Conservation (phyloP, 2,797 vertebrate species). For the Myotis vivesi region DNA sequence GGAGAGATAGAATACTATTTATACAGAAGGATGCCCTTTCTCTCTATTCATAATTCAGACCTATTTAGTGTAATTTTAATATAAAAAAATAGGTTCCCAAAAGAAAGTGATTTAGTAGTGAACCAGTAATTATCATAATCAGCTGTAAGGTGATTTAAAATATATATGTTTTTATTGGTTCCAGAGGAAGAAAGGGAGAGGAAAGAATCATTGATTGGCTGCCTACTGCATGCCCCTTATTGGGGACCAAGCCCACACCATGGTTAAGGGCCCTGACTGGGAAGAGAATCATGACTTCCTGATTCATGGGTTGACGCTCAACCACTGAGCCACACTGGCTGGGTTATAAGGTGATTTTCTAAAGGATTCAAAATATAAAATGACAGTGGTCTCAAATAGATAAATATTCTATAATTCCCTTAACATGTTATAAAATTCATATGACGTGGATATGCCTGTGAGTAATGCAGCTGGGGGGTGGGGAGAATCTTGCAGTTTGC, state of each 20-base stretch:
- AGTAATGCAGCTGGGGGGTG: background rate
- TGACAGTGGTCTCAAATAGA: background rate
- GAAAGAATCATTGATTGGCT: too few relatives aligned
- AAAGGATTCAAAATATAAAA: background rate
- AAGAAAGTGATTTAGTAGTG: background rate
- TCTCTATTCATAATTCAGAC: background rate
- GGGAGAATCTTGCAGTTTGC: background rate
- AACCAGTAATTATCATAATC: background rate
- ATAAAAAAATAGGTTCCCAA: background rate
- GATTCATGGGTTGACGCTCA: too few relatives aligned
- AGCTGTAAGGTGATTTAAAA: background rate
- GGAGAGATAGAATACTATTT: background rate
- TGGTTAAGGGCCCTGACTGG: too few relatives aligned
- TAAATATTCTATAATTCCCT: background rate
- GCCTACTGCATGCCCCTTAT: too few relatives aligned
- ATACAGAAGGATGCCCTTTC: background rate
- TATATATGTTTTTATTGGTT: background rate
- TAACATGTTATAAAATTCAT: background rate
- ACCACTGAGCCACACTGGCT: too few relatives aligned
- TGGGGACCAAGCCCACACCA: too few relatives aligned
- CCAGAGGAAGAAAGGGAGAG: too few relatives aligned
- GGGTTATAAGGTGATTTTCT: background rate
- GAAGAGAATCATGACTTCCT: too few relatives aligned
- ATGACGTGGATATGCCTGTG: background rate
- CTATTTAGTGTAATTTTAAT: background rate